Base-by-base conservation (phyloP, 2,888 invertebrate genomes). In the Drosophila pseudotalamancana region DNA sequence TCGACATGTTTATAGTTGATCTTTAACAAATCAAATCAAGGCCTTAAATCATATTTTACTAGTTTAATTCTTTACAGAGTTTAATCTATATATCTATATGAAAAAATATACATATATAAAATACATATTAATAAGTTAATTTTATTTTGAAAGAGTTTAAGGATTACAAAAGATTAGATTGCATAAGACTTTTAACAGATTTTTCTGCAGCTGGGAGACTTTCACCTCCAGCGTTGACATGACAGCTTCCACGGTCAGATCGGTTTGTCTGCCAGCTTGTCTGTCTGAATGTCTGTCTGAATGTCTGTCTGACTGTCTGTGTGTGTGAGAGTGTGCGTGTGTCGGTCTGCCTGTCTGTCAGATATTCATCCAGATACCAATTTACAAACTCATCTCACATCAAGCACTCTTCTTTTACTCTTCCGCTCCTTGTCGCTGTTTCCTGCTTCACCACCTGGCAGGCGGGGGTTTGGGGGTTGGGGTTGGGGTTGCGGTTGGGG, bases 211-310 rank as follows among this genome's bases (percentile, higher is more conserved):
- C 16, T 46, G 14, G 29, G 49, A 39, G 27, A 37, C 23, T 27
- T 54, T 35, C 51, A 46, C 11, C 53, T 31, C 25, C 29, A 31
- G 31, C 27, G 23, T 42, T 35, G 56, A 49, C 31, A 18, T 50
- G 67, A 72, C 67, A 62, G 72, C 43, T 53, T 39, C 67, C 72
- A 62, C 62, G 72, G 62, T 18, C 48, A 35, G 49, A 70, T 43
- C 49, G 9, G 31, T 11, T 46, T 18, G 39, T 32, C 35, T 14
- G 37, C 18, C 16, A 8, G n/a, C n/a, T n/a, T n/a, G n/a, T n/a
- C n/a, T n/a, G n/a, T n/a, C n/a, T n/a, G n/a, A n/a, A n/a, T n/a
- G 18, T 18, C 31, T 40, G 29, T 16, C 49, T 31, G 40, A 11
- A 18, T 31, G 42, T 32, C 37, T 49, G 14, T 8, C 50, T 18